Evolutionary conservation across 1,140 invertebrate species (phyloP).

Genomic region (Phocides pigmalion): DNA sequence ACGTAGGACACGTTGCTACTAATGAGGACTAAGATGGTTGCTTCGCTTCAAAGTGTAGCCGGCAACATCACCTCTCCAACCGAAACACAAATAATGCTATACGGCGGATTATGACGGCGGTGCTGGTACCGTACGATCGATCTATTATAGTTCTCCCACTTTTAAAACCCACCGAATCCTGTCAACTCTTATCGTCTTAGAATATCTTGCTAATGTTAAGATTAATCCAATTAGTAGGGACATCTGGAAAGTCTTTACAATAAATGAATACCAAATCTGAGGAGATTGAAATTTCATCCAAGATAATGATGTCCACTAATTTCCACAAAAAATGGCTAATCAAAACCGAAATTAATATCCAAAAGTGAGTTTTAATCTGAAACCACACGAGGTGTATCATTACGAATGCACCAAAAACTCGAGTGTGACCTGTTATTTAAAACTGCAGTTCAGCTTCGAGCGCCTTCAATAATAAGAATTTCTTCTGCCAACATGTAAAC

Average conservation of each 20-base stretch:
- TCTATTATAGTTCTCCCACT: too few species aligned
- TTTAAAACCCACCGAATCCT: too few species aligned
- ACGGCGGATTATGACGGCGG: too few species aligned
- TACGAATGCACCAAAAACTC: conserved; percentile 28
- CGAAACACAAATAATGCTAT: too few species aligned
- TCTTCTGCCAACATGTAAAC: conserved; percentile 65
- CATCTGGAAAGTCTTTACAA: background rate
- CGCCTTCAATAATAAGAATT: conserved; percentile 62
- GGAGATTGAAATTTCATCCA: background rate
- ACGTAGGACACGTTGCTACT: too few species aligned
- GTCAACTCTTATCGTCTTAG: too few species aligned
- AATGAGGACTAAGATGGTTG: too few species aligned
- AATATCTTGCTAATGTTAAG: too few species aligned
- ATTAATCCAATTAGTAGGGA: background rate
- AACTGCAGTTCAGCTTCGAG: conserved; percentile 46
- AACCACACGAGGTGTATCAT: conserved; percentile 23
- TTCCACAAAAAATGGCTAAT: conserved; percentile 2
- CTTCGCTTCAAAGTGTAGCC: too few species aligned
- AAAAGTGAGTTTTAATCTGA: conserved; percentile 7
- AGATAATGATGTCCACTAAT: background rate
- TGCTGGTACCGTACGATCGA: too few species aligned
- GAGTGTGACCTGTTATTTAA: conserved; percentile 54
- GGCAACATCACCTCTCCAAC: too few species aligned
- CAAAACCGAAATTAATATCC: conserved; percentile 8
- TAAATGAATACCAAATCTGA: too few species aligned